Evolutionary conservation across 2,797 vertebrate species (phyloP), one percentile per base, ranked within the genome.

Genomic region (Gallinago nigripennis): DNA sequence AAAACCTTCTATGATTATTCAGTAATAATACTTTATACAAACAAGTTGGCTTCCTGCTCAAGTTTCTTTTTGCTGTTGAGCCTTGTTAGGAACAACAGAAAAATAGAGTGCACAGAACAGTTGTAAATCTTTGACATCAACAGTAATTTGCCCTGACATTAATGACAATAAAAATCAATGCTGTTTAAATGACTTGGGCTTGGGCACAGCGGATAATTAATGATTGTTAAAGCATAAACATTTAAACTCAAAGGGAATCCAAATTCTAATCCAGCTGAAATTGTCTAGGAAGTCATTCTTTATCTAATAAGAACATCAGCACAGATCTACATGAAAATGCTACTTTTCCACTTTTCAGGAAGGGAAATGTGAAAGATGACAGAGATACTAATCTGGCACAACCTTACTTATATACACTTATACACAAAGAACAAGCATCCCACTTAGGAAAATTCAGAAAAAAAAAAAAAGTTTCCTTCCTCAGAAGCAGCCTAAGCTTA

Each of bases 141-240:
- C 33, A 71, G 50, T 72, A 88, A 90, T 94, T 92, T 88, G 69
- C 41, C 24, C 63, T 91, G 90, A 91, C 85, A 78, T 48, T 92
- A 94, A 78, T 35, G 79, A 86, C 72, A 90, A 68, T 88, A 86
- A 88, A 91, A 90, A 90, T 91, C 91, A 94, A 75, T 95, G 72
- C 17, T 75, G 41, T 90, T 91, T 92, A 90, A 95, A 96, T 58
- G 16, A 88, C 39, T 83, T 69, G 57, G 68, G 69, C 41, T 94
- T 91, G 57, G 57, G 19, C 46, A 83, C 61, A 69, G 53, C 18
- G 41, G 56, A 94, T 92, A 90, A 92, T 82, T 90, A 94, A 76
- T 30, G 77, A 58, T 19, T 88, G 39, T 72, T 86, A 88, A 82
- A 94, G 35, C 33, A 82, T 33, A 87, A 94, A 76, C 30, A 92